Conservation (phyloP, 2,113 vertebrate species). For the Merops nubicus region DNA sequence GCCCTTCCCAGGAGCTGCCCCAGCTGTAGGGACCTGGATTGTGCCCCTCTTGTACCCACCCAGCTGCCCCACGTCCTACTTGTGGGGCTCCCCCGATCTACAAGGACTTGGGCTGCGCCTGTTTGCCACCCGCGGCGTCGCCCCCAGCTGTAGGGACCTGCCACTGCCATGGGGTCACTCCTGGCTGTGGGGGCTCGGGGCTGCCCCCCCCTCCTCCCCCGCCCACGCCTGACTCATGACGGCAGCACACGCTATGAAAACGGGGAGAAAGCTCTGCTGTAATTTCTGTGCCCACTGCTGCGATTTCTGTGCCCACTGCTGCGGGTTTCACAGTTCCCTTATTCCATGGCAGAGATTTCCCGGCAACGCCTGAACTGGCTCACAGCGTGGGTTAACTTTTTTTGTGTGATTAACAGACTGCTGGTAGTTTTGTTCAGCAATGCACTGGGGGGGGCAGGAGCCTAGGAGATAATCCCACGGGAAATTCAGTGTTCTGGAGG, state of each 20-base stretch:
- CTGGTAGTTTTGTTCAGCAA: neutral
- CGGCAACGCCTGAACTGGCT: neutral
- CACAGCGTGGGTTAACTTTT: neutral
- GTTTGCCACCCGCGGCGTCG: too few species aligned
- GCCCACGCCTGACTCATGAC: too few species aligned
- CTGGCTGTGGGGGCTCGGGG: neutral
- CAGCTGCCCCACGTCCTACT: rapidly evolving
- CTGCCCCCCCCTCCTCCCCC: neutral
- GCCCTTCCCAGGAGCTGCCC: neutral
- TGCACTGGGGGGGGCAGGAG: rapidly evolving
- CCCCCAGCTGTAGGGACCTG: neutral
- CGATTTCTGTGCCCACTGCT: rapidly evolving
- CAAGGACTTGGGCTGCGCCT: neutral
- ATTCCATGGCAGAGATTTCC: rapidly evolving
- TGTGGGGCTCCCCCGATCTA: neutral
- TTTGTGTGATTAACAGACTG: neutral
- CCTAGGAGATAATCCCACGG: neutral
- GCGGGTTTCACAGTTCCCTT: rapidly evolving
- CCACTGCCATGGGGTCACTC: neutral
- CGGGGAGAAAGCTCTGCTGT: neutral
- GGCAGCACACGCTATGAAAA: rapidly evolving
- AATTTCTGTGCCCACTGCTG: neutral
- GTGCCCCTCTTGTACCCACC: neutral
- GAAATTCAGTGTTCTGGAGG: neutral
- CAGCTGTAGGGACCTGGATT: rapidly evolving